These are phyloP conservation scores for Steinernema feltiae DNA, from an alignment of 1,140 invertebrate genomes.

Conservation along the genomic window DNA sequence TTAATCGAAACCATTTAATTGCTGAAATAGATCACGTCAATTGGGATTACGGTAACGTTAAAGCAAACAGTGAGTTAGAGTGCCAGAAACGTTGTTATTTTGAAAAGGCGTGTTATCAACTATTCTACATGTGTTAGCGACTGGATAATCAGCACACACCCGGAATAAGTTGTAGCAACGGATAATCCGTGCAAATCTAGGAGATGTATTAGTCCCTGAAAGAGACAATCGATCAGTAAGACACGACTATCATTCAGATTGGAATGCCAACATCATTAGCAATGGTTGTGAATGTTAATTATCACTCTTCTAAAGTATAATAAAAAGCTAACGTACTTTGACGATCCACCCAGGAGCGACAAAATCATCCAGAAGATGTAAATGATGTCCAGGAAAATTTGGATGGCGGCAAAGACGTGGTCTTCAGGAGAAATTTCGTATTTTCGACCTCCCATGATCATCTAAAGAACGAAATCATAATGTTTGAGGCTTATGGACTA, in stretches of 20 bases:
- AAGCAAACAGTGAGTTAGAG: neutral
- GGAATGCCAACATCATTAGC: too few species aligned
- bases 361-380: constrained; percentile 57
- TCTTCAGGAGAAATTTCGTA: constrained; percentile 67
- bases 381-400: constrained; percentile 61
- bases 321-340: constrained; percentile 24
- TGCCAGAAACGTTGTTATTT: too few species aligned
- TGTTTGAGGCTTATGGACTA: neutral
- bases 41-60: too few species aligned
- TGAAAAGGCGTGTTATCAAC: too few species aligned
- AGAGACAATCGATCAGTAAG: neutral
- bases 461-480: constrained; percentile 36
- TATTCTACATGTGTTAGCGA: too few species aligned
- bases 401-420: constrained; percentile 66
- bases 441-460: constrained; percentile 67
- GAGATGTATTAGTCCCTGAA: neutral
- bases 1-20: too few species aligned
- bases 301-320: neutral
- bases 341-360: constrained; percentile 36
- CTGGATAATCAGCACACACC: neutral
- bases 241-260: neutral
- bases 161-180: neutral
- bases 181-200: neutral
- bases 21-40: too few species aligned
- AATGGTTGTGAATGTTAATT: neutral